Evolutionary conservation across 2,888 invertebrate genomes (phyloP), one percentile per base, ranked within the genome.

Genomic region (Pollenia griseotomentosa): DNA sequence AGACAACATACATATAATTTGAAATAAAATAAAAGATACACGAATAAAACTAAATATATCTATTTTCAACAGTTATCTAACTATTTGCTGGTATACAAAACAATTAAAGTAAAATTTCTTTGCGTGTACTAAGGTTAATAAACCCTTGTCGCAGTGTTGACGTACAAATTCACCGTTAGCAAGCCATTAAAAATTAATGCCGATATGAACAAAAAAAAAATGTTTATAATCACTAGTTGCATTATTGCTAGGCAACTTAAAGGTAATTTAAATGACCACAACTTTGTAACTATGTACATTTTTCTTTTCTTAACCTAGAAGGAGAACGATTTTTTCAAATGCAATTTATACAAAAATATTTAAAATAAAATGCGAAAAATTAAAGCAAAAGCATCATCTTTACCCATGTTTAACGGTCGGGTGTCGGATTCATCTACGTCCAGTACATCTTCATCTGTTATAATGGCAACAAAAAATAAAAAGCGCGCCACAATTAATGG

Each of bases 391-490:
- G 91, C 93, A 1, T 91, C 90, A 82, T 93, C 93, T n/a, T 89
- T 93, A 70, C 92, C 93, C 16, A 89, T 93, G 51, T 93, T 93
- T 70, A 93, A 92, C 89, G 91, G 92, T 46, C 91, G 92, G 61
- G 91, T 92, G 19, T 90, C 92, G 6, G 92, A 92, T 77, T 90
- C 92, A 9, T 92, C 91, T 16, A 90, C 91, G 11, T 89, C 92
- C 79, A 91, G 92, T 68, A 90, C 90, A 11, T 89, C 90, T 11
- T 92, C 92, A 4, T 87, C 85, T 83, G 82, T 77, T 84, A 87
- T 89, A 83, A 84, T 87, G 46, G 86, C 86, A 40, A 11, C 40
- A 84, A 89, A 85, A 65, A 84, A 81, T 55, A 89, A 88, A 68
- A 89, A 66, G 88, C 88, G 87, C 75, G 89, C 84, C 68, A 90